Evolutionary conservation across 30 jellyfish, hydroid and myxozoan genomes (phyloP).

Genomic region (Hydractinia symbiolongicarpus): DNA sequence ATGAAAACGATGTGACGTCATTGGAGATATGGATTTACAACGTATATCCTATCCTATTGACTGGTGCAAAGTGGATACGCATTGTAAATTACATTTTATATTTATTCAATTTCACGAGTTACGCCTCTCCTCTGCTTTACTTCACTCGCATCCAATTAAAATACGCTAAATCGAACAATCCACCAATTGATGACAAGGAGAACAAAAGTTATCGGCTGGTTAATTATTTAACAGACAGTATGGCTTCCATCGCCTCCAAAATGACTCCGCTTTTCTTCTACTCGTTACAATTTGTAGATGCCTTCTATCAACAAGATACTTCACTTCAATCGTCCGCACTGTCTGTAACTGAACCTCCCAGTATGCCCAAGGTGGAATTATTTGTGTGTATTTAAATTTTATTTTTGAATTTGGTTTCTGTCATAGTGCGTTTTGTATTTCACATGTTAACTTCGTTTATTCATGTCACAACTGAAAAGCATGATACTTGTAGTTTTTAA

Average conservation of each 20-base stretch:
- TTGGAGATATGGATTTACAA: not conserved
- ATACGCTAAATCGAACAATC: not conserved
- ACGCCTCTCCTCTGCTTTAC: conserved; percentile 5
- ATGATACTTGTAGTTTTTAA: too few relatives aligned
- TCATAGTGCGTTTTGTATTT: too few relatives aligned
- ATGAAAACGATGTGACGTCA: conserved; percentile 3
- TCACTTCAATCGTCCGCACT: not conserved
- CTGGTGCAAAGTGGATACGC: conserved; percentile 26
- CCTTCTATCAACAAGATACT: conserved; percentile 16
- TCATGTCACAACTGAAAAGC: too few relatives aligned
- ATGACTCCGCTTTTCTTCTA: conserved; percentile 20
- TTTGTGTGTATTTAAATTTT: not conserved
- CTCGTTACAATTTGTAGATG: conserved; percentile 20
- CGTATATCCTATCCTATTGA: conserved; percentile 34
- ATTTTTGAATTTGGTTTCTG: not conserved
- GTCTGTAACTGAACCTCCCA: conserved; percentile 18
- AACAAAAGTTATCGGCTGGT: not conserved
- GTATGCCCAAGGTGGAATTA: conserved; percentile 25
- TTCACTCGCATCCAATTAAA: conserved; percentile 21
- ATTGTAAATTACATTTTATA: conserved; percentile 4
- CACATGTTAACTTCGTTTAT: too few relatives aligned
- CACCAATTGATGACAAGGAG: not conserved
- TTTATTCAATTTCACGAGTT: conserved; percentile 25
- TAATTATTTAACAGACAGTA: not conserved
- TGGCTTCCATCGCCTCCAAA: conserved; percentile 1